Evolutionary conservation across 2,888 invertebrate species (phyloP).

Genomic region (Drosophila neonasuta): DNA sequence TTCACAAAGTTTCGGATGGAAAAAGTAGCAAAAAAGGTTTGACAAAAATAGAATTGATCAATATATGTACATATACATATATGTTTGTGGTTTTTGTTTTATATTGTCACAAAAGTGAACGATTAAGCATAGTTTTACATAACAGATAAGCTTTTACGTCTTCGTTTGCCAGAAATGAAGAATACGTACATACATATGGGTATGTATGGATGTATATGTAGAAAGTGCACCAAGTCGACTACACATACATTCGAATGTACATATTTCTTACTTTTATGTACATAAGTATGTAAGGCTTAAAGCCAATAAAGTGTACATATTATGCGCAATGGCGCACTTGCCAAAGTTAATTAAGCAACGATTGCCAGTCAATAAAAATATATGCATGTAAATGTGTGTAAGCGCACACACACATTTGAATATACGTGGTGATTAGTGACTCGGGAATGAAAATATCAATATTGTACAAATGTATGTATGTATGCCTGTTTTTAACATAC

Average conservation of each 20-base stretch:
- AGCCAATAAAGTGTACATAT: constrained; percentile 7
- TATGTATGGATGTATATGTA: constrained; percentile 2
- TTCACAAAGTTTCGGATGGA: not conserved
- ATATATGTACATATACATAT: constrained; percentile 1
- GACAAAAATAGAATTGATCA: constrained; percentile 2
- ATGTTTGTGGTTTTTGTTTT: not conserved
- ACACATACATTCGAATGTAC: constrained; percentile 1
- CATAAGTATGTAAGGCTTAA: constrained; percentile 1
- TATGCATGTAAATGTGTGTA: not conserved
- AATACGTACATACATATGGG: constrained; percentile 3
- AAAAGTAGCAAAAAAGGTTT: not conserved
- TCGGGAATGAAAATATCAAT: constrained; percentile 14
- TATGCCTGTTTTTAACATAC: constrained; percentile 4
- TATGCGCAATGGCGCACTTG: constrained; percentile 6
- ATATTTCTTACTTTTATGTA: constrained; percentile 2
- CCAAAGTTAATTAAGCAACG: constrained; percentile 5
- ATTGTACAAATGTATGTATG: not conserved
- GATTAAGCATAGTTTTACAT: constrained; percentile 17
- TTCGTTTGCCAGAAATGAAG: constrained; percentile 2
- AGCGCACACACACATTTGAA: not conserved
- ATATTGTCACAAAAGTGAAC: constrained; percentile 1
- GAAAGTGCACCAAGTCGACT: constrained; percentile 18
- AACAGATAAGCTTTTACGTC: constrained; percentile 10
- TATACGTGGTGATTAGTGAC: constrained; percentile 4
- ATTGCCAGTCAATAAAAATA: constrained; percentile 4